phyloP scores from a whole-genome alignment of 23 tunicate genomes.

The Aplidium turbinatum region DNA sequence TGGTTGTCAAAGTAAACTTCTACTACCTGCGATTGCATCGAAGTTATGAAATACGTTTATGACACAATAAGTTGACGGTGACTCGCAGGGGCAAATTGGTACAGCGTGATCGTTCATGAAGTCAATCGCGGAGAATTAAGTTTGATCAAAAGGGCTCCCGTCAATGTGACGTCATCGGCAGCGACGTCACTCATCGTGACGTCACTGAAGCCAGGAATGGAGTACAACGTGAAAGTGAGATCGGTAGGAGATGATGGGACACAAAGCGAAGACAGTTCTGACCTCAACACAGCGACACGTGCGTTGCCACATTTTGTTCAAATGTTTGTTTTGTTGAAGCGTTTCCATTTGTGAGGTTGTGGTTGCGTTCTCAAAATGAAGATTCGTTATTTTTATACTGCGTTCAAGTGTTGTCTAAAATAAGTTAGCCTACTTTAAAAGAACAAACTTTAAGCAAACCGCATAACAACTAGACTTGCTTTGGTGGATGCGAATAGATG shows the following conservation, averaged over 20 bases:
- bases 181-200: conserved; percentile 15
- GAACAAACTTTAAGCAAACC: background rate
- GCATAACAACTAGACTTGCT: background rate
- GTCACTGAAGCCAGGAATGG: conserved; percentile 47
- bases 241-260: conserved; percentile 36
- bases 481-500: background rate
- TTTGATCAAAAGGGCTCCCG: too few relatives aligned
- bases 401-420: background rate
- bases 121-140: too few relatives aligned
- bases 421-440: background rate
- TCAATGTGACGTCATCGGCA: background rate
- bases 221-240: conserved; percentile 22
- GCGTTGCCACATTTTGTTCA: background rate
- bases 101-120: conserved; percentile 15
- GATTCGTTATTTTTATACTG: background rate
- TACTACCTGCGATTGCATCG: too few relatives aligned
- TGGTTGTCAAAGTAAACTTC: too few relatives aligned
- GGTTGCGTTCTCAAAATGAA: background rate
- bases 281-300: conserved; percentile 2
- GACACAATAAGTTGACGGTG: too few relatives aligned
- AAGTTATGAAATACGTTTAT: too few relatives aligned
- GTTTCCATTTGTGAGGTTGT: background rate
- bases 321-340: background rate
- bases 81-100: conserved; percentile 7
- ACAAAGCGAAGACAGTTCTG: conserved; percentile 23